A percentile compares a stretch with the other conserved stretches of the same genome.
Evolutionary conservation across 2,797 vertebrate species (phyloP).

Genomic region (Eutrigla gurnardus): DNA sequence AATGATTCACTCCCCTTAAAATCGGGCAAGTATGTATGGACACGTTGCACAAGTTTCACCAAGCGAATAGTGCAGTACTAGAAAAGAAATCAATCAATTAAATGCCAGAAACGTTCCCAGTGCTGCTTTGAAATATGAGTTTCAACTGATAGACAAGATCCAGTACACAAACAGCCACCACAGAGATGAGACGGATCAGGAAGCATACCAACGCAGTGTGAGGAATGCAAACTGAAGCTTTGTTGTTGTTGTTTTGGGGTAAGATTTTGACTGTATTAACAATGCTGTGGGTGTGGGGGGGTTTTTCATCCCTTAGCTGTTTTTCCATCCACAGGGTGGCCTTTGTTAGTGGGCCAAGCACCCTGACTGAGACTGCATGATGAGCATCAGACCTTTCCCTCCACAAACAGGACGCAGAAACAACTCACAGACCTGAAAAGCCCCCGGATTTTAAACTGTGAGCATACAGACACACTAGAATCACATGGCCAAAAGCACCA

Average conservation of each 20-base stretch:
- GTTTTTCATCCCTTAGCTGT: constrained; percentile 58
- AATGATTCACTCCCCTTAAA: constrained; percentile 23
- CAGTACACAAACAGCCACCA: constrained; percentile 42
- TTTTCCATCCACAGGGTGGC: constrained; percentile 76
- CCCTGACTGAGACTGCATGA: constrained; percentile 54
- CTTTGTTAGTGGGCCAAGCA: constrained; percentile 79
- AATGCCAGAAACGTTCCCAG: constrained; percentile 12
- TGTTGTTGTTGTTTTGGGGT: constrained; percentile 65
- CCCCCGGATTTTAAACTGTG: constrained; percentile 39
- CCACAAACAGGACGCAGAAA: constrained; percentile 65
- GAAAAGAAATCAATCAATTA: not conserved
- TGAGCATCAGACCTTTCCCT: constrained; percentile 64
- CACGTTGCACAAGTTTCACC: constrained; percentile 10
- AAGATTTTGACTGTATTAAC: constrained; percentile 72
- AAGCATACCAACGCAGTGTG: constrained; percentile 43
- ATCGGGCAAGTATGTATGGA: not conserved
- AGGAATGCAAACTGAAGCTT: constrained; percentile 72
- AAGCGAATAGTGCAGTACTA: not conserved
- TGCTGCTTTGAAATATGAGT: constrained; percentile 16
- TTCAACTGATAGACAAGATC: constrained; percentile 30
- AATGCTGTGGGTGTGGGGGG: constrained; percentile 56
- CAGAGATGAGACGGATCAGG: constrained; percentile 54
- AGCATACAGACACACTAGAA: constrained; percentile 18
- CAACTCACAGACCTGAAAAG: constrained; percentile 43
- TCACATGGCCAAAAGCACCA: constrained; percentile 29